These are phyloP conservation scores for Silurus aristotelis DNA, from an alignment of 2,797 vertebrate species.

Conservation along the genomic window DNA sequence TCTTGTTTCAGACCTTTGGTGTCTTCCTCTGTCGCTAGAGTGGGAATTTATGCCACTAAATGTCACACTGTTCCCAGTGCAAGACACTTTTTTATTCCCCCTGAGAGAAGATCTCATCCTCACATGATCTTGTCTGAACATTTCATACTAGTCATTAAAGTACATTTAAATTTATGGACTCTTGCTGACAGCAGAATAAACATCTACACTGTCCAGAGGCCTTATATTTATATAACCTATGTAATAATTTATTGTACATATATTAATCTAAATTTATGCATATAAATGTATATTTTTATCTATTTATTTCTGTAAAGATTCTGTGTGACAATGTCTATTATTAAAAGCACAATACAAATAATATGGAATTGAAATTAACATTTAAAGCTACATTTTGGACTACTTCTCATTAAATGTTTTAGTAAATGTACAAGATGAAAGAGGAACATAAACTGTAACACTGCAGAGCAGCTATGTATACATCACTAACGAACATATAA, in stretches of 20 bases:
- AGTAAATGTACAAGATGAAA: not conserved
- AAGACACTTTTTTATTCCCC: conserved; percentile 18
- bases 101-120: not conserved
- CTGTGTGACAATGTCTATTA: too few relatives aligned
- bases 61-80: conserved; percentile 39
- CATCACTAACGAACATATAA: not conserved
- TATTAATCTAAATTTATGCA: too few relatives aligned
- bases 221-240: too few relatives aligned
- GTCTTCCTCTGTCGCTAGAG: conserved; percentile 5
- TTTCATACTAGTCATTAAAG: not conserved
- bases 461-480: too few relatives aligned
- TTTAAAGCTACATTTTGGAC: not conserved
- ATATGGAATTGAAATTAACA: too few relatives aligned
- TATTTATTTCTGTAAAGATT: too few relatives aligned
- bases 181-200: not conserved
- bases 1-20: not conserved
- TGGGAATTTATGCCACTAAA: conserved; percentile 37
- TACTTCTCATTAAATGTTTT: not conserved
- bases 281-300: too few relatives aligned
- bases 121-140: not conserved
- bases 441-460: not conserved
- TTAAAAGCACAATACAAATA: too few relatives aligned
- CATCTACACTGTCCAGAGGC: too few relatives aligned
- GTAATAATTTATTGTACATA: too few relatives aligned
- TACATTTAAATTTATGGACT: not conserved